These are phyloP conservation scores for Arothron firmamentum DNA, from an alignment of 2,113 vertebrate species.

Conservation along the genomic window DNA sequence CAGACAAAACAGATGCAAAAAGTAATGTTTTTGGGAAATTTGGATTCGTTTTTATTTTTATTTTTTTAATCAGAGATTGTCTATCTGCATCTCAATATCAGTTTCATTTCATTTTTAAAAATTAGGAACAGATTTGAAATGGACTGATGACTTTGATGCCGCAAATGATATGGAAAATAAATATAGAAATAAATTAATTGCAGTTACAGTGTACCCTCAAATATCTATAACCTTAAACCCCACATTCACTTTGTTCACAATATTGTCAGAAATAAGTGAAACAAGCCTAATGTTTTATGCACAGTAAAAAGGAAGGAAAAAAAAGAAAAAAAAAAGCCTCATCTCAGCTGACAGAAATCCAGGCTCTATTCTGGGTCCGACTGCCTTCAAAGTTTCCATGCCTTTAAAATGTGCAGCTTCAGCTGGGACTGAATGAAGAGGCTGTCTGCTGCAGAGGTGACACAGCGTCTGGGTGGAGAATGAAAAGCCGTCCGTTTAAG, in stretches of 20 bases:
- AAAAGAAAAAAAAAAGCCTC: neutral
- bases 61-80: too few relatives aligned
- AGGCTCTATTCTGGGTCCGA: neutral
- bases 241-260: too few relatives aligned
- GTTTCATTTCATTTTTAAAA: neutral
- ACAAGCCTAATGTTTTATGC: too few relatives aligned
- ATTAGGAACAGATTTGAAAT: neutral
- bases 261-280: too few relatives aligned
- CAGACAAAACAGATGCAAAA: too few relatives aligned
- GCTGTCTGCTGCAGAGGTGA: slow-evolving; percentile 54
- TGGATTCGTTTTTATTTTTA: too few relatives aligned
- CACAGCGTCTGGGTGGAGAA: slow-evolving; percentile 57
- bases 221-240: too few relatives aligned
- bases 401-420: slow-evolving; percentile 23
- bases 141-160: too few relatives aligned
- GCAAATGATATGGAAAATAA: too few relatives aligned
- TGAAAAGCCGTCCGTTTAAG: slow-evolving; percentile 29
- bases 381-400: slow-evolving; percentile 32
- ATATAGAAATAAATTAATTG: too few relatives aligned
- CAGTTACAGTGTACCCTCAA: neutral
- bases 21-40: too few relatives aligned
- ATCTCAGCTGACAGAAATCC: neutral
- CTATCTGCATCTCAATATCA: neutral
- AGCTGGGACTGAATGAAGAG: slow-evolving; percentile 56
- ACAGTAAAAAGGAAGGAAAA: too few relatives aligned